These are phyloP conservation scores for Ornithoptera alexandrae DNA, from an alignment of 2,888 invertebrate species.

Conservation along the genomic window DNA sequence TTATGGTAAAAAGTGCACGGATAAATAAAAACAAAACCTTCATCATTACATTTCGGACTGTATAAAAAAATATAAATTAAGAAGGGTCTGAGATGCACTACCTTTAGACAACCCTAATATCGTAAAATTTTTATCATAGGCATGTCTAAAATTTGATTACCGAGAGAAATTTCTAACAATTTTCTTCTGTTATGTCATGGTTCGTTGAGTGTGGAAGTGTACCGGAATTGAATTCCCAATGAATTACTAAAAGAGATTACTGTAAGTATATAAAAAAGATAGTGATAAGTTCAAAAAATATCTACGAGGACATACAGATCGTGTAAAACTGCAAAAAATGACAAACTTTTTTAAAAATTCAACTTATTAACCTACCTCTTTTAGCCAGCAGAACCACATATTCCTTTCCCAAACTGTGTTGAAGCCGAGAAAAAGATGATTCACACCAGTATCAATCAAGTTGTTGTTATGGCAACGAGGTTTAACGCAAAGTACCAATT, in stretches of 20 bases:
- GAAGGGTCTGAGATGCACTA: too few species aligned
- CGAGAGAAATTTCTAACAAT: conserved; percentile 66
- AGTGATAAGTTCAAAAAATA: neutral
- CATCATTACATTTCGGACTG: too few species aligned
- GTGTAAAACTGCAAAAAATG: neutral
- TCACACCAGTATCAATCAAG: conserved; percentile 54
- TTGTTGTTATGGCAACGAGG: conserved; percentile 64
- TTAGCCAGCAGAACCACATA: conserved; percentile 83
- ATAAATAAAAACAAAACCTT: too few species aligned
- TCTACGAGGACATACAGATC: neutral
- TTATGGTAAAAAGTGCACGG: too few species aligned
- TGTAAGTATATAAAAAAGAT: conserved; percentile 10
- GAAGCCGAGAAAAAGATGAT: conserved; percentile 83
- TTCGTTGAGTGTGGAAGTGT: conserved; percentile 75
- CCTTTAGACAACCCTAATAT: conserved; percentile 50
- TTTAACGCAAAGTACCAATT: conserved; percentile 68
- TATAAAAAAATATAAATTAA: too few species aligned
- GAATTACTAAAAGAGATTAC: conserved; percentile 47
- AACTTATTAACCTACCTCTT: conserved; percentile 69
- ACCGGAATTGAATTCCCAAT: conserved; percentile 71
- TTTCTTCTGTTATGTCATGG: conserved; percentile 59
- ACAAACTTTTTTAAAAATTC: neutral
- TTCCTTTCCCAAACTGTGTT: conserved; percentile 83
- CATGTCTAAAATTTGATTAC: conserved; percentile 66
- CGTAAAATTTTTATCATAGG: conserved; percentile 50